A percentile compares a stretch with the other conserved stretches of the same genome.
Conservation (phyloP, 2,797 vertebrate species). For the Coregonus ussuriensis region DNA sequence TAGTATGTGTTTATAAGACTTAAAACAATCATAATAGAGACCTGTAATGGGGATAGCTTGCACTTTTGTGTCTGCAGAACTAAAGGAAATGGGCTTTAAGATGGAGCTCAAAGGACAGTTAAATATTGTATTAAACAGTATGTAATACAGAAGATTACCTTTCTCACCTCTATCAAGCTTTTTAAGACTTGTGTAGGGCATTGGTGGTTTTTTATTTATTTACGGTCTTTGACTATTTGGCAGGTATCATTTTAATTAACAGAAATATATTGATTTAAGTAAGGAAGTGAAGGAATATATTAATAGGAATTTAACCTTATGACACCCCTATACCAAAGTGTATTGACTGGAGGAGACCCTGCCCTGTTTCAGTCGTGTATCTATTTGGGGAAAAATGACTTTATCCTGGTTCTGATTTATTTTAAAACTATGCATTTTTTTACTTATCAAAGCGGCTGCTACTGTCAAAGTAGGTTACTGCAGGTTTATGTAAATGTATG, state of each 20-base stretch:
- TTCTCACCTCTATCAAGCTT: not conserved
- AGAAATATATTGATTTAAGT: constrained; percentile 3
- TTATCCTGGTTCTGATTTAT: constrained; percentile 6
- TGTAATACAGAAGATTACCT: not conserved
- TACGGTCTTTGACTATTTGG: not conserved
- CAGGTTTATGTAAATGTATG: constrained; percentile 14
- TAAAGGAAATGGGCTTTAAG: not conserved
- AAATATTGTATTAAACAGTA: not conserved
- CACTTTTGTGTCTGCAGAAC: not conserved
- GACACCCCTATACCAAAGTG: constrained; percentile 14
- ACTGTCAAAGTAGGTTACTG: constrained; percentile 5
- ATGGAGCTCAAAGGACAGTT: not conserved
- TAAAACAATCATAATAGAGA: constrained; percentile 15
- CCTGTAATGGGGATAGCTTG: not conserved
- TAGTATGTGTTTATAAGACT: constrained; percentile 3
- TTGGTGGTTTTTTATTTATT: not conserved
- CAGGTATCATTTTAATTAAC: not conserved
- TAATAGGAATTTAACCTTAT: constrained; percentile 3
- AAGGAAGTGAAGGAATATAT: not conserved
- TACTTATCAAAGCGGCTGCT: constrained; percentile 13
- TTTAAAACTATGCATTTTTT: constrained; percentile 27
- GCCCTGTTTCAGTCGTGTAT: constrained; percentile 5
- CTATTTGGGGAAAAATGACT: not conserved
- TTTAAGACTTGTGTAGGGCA: not conserved
- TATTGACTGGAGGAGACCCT: constrained; percentile 10